Conservation (phyloP, 2,113 vertebrate genomes). For the Passerina amoena region DNA sequence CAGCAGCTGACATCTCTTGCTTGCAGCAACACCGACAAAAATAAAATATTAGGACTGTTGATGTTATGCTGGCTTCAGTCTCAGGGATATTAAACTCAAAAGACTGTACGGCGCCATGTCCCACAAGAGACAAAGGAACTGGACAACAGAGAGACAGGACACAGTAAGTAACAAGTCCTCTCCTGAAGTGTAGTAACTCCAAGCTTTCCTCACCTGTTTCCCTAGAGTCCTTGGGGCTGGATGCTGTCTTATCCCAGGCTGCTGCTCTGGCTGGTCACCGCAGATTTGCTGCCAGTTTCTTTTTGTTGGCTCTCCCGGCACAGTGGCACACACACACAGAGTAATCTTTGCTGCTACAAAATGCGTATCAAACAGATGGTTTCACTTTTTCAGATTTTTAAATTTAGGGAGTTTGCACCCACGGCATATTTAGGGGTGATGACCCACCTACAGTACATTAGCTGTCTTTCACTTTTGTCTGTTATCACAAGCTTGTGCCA, state of each 20-base stretch:
- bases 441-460: background rate
- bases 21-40: background rate
- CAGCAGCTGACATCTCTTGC: background rate
- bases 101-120: background rate
- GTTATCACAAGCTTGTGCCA: no score
- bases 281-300: background rate
- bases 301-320: background rate
- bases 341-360: background rate
- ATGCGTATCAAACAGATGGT: background rate
- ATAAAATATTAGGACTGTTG: background rate
- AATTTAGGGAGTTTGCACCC: background rate
- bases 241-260: background rate
- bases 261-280: background rate
- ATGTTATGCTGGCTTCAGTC: background rate
- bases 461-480: background rate
- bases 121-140: background rate
- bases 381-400: background rate
- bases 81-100: background rate
- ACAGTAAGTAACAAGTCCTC: background rate
- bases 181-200: background rate
- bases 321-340: background rate
- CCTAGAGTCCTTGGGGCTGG: accelerated
- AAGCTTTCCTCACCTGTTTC: background rate
- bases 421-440: background rate
- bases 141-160: background rate